Conservation (phyloP, 1,140 invertebrate species). For the Parapsyche elsis region DNA sequence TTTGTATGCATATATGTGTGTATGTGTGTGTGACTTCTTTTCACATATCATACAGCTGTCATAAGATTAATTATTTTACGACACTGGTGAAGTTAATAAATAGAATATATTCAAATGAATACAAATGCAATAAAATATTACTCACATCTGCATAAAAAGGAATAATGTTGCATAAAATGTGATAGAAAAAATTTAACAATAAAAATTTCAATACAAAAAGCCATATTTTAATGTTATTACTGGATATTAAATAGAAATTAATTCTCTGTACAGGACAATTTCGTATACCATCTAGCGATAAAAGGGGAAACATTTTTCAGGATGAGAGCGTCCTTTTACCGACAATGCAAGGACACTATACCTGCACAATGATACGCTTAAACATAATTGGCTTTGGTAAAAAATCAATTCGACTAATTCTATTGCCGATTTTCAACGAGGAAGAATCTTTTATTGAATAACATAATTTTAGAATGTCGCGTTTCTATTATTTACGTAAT, state of each 20-base stretch:
- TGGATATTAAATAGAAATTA: not conserved
- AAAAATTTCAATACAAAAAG: not conserved
- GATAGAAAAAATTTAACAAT: not conserved
- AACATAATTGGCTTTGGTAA: not conserved
- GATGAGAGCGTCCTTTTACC: conserved; percentile 29
- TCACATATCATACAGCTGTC: not conserved
- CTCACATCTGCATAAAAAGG: not conserved
- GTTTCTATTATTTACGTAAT: no score
- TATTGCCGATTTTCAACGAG: not conserved
- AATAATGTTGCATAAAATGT: not conserved
- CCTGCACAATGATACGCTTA: not conserved
- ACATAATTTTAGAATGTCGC: no score
- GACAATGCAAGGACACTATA: conserved; percentile 21
- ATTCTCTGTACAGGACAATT: not conserved
- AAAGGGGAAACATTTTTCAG: conserved; percentile 31
- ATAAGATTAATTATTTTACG: no score
- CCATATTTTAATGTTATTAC: not conserved
- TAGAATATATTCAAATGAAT: no score
- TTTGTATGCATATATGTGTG: not conserved
- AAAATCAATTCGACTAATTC: conserved; percentile 12
- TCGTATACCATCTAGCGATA: conserved; percentile 25
- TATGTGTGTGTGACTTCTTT: not conserved
- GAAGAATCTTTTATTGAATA: no score
- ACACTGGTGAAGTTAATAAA: no score
- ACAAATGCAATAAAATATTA: no score